phyloP scores from a whole-genome alignment of 2,888 invertebrate species.

The Agapetus fuscipes region DNA sequence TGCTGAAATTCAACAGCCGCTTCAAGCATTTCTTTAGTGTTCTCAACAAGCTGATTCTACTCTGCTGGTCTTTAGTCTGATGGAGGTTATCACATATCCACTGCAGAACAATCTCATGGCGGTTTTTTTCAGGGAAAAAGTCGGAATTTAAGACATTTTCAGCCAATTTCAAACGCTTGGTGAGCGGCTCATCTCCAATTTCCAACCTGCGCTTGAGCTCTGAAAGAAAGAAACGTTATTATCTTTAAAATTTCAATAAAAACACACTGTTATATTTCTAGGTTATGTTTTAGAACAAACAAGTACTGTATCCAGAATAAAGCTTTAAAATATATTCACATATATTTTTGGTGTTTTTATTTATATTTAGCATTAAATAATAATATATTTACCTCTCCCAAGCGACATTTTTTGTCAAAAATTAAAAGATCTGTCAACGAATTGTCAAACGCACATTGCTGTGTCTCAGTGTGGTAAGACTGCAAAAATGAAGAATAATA shows the following conservation, averaged over 20 bases:
- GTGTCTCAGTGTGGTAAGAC: no score
- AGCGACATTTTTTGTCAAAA: no score
- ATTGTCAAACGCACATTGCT: no score
- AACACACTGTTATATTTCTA: no score
- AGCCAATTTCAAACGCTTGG: slow-evolving; percentile 45
- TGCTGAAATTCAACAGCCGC: slow-evolving; percentile 25
- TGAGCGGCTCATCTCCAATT: slow-evolving; percentile 33
- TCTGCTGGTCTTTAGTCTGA: not conserved
- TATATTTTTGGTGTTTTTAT: no score
- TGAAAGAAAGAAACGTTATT: slow-evolving; percentile 27
- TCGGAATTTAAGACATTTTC: slow-evolving; percentile 41
- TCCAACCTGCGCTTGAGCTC: slow-evolving; percentile 40
- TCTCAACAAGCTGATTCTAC: slow-evolving; percentile 21
- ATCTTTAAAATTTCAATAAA: not conserved
- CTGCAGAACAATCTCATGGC: slow-evolving; percentile 40
- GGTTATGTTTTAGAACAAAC: no score
- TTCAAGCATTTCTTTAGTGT: slow-evolving; percentile 32
- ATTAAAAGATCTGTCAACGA: no score
- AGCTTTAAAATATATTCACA: no score
- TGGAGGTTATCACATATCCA: slow-evolving; percentile 37
- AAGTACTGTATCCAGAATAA: no score
- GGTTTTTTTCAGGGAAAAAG: slow-evolving; percentile 39
- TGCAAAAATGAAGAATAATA: no score
- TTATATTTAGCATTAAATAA: no score
- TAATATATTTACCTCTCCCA: no score